Evolutionary conservation across 2,113 vertebrate genomes (phyloP).

Genomic region (Psettodes erumei): DNA sequence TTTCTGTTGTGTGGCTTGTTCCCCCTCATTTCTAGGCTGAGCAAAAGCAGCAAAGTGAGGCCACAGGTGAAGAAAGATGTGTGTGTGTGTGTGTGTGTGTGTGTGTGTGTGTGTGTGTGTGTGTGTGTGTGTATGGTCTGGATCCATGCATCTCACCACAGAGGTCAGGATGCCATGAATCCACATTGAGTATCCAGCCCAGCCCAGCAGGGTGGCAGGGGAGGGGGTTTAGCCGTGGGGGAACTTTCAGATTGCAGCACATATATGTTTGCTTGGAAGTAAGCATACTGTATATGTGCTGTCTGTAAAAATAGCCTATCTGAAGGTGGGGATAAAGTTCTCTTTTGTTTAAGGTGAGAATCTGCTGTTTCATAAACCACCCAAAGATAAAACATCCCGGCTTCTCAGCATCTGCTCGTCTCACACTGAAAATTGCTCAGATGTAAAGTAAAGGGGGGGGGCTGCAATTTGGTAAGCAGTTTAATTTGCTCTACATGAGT

Average conservation of each 20-base stretch:
- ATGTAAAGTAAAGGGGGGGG: neutral
- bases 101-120: slow-evolving; percentile 16
- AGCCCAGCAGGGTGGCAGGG: slow-evolving; percentile 51
- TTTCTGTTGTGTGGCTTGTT: slow-evolving; percentile 42
- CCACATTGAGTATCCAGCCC: slow-evolving; percentile 54
- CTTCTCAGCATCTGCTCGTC: slow-evolving; percentile 80
- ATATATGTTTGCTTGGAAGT: slow-evolving; percentile 68
- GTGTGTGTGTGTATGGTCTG: slow-evolving; percentile 36
- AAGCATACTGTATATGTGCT: slow-evolving; percentile 66
- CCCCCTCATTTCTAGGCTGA: slow-evolving; percentile 24
- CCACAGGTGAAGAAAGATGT: slow-evolving; percentile 27
- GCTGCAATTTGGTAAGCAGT: neutral
- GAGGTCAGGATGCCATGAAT: slow-evolving; percentile 73
- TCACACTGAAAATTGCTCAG: slow-evolving; percentile 54
- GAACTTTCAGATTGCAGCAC: slow-evolving; percentile 65
- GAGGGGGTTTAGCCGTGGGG: slow-evolving; percentile 45
- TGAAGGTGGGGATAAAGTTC: slow-evolving; percentile 34
- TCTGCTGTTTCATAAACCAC: slow-evolving; percentile 31
- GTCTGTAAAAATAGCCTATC: slow-evolving; percentile 37
- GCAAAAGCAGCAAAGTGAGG: slow-evolving; percentile 35
- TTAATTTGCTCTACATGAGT: slow-evolving; percentile 1
- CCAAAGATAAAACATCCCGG: slow-evolving; percentile 60
- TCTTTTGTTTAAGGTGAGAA: slow-evolving; percentile 14
- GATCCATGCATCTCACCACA: slow-evolving; percentile 72
- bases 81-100: slow-evolving; percentile 14